phyloP scores from a whole-genome alignment of 2,113 vertebrate species.

The Rhipidura dahli region DNA sequence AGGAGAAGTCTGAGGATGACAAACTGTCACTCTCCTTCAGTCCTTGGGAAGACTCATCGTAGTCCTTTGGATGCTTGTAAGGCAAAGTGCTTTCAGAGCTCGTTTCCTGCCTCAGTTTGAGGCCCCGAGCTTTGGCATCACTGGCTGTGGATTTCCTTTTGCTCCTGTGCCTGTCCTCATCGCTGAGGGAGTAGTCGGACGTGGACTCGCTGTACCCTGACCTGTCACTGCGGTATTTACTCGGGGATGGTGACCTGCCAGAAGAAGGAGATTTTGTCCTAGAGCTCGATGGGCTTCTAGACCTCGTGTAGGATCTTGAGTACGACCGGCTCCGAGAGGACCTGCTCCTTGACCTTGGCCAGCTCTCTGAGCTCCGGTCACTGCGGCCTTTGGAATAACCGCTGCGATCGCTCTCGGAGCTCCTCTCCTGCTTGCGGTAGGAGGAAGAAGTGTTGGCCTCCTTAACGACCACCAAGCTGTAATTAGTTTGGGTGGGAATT shows the following conservation, averaged over 20 bases:
- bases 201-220: conserved; percentile 82
- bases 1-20: conserved; percentile 66
- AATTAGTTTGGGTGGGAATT: conserved; percentile 62
- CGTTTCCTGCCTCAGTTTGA: conserved; percentile 68
- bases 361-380: conserved; percentile 70
- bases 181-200: conserved; percentile 76
- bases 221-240: conserved; percentile 72
- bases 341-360: conserved; percentile 72
- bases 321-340: conserved; percentile 84
- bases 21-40: conserved; percentile 52
- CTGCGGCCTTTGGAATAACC: conserved; percentile 67
- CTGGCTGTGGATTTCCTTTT: conserved; percentile 55
- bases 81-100: conserved; percentile 63
- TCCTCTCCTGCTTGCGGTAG: conserved; percentile 56
- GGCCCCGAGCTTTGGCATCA: conserved; percentile 65
- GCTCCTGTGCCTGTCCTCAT: conserved; percentile 2
- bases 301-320: conserved; percentile 81
- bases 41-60: conserved; percentile 23
- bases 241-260: conserved; percentile 53
- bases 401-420: conserved; percentile 70
- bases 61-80: conserved; percentile 25
- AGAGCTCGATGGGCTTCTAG: conserved; percentile 80
- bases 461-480: conserved; percentile 29
- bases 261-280: conserved; percentile 76
- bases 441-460: conserved; percentile 68